These are phyloP conservation scores for Cynodonichthys magdalenae DNA, from an alignment of 2,797 vertebrate genomes.

Conservation along the genomic window DNA sequence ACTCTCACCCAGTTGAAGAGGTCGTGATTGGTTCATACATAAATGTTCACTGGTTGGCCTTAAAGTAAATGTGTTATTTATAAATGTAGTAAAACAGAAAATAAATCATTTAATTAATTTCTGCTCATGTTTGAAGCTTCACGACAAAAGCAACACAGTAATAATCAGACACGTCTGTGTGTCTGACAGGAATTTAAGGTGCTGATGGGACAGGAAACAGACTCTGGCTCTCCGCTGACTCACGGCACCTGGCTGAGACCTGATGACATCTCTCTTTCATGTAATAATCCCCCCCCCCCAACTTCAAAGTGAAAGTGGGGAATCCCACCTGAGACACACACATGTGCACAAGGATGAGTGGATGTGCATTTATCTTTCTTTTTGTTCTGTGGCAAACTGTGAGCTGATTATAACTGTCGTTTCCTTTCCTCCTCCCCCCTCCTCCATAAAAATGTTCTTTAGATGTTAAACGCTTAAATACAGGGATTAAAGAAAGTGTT, in stretches of 20 bases:
- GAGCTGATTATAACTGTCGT: conserved; percentile 45
- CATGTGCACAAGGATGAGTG: background rate
- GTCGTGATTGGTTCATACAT: no score
- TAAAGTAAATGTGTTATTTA: no score
- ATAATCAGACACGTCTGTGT: background rate
- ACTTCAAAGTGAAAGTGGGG: conserved; percentile 75
- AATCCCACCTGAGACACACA: conserved; percentile 58
- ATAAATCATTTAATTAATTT: no score
- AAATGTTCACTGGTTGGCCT: no score
- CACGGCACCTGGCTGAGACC: conserved; percentile 65
- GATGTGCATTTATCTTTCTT: conserved; percentile 26
- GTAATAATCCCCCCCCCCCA: conserved; percentile 51
- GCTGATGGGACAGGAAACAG: conserved; percentile 64
- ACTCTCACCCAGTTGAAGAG: no score
- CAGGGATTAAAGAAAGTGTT: conserved; percentile 21
- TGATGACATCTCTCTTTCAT: conserved; percentile 65
- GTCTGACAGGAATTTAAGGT: conserved; percentile 40
- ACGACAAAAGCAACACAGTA: background rate
- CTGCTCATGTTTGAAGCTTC: no score
- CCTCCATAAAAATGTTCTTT: conserved; percentile 19
- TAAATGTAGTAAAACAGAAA: no score
- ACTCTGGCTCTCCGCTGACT: conserved; percentile 34
- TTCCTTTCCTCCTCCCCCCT: conserved; percentile 16
- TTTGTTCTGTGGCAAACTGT: conserved; percentile 8
- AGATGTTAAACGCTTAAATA: conserved; percentile 31